These are phyloP conservation scores for Delia radicum DNA, from an alignment of 1,140 invertebrate genomes.

Conservation along the genomic window DNA sequence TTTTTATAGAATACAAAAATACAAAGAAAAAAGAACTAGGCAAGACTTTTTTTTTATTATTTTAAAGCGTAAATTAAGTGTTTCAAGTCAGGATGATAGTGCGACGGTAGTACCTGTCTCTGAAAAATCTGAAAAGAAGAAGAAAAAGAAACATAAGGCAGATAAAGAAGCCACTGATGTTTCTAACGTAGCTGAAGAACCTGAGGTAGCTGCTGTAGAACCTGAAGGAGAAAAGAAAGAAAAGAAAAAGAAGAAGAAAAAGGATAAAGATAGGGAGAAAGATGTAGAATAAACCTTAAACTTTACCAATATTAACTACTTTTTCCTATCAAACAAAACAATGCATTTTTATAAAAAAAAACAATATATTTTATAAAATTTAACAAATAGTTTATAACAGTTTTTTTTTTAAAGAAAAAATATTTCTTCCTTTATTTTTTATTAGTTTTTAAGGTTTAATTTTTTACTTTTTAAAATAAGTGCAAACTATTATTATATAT, in stretches of 20 bases:
- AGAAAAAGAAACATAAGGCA: slow-evolving; percentile 63
- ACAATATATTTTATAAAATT: slow-evolving; percentile 19
- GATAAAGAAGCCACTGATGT: slow-evolving; percentile 58
- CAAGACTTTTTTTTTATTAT: neutral
- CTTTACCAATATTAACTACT: neutral
- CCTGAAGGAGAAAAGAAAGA: slow-evolving; percentile 61
- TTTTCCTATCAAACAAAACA: neutral
- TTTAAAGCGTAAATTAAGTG: slow-evolving; percentile 62
- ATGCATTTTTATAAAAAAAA: too few species aligned
- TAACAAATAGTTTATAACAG: neutral
- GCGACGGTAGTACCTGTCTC: slow-evolving; percentile 49
- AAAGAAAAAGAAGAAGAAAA: slow-evolving; percentile 75
- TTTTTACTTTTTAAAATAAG: neutral
- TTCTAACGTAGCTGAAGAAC: slow-evolving; percentile 34
- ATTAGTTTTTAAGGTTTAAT: slow-evolving; percentile 4
- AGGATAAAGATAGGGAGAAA: slow-evolving; percentile 66
- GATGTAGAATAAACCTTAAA: slow-evolving; percentile 44
- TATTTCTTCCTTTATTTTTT: neutral
- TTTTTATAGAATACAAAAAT: neutral
- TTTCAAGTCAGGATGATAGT: slow-evolving; percentile 53
- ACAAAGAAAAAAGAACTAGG: neutral
- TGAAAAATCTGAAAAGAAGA: slow-evolving; percentile 64
- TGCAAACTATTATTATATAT: slow-evolving; percentile 18
- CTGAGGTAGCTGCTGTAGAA: slow-evolving; percentile 20
- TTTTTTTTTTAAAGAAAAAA: neutral